A percentile compares a stretch with the other conserved stretches of the same genome.
Conservation (phyloP, 2,113 vertebrate species). For the Tricholaema leucomelas region DNA sequence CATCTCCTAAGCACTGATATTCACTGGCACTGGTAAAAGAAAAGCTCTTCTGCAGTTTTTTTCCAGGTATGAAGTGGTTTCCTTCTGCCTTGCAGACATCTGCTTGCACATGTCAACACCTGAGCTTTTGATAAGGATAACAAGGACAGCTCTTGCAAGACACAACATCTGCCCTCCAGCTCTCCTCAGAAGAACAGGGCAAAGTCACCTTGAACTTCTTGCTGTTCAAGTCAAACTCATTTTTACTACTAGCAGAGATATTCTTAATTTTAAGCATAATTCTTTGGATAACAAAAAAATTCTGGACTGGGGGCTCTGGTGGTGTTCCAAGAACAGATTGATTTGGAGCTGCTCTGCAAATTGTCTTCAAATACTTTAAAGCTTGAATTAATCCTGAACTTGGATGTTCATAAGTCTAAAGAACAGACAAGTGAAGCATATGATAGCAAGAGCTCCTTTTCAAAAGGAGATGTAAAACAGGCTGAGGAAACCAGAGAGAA, state of each 20-base stretch:
- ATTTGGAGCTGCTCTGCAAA: not conserved
- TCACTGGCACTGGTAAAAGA: not conserved
- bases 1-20: not conserved
- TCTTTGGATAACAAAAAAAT: not conserved
- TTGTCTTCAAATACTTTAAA: not conserved
- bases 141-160: not conserved
- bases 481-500: not conserved
- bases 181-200: not conserved
- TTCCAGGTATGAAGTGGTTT: not conserved
- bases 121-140: not conserved
- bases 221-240: rapidly evolving
- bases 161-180: not conserved
- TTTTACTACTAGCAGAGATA: not conserved
- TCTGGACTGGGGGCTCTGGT: not conserved
- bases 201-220: not conserved
- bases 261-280: not conserved
- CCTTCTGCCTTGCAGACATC: not conserved
- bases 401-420: not conserved
- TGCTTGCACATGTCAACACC: not conserved
- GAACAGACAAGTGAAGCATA: no score
- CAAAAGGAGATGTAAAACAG: not conserved
- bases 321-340: no score
- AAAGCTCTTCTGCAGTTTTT: not conserved
- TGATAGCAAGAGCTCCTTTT: not conserved
- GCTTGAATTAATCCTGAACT: not conserved